phyloP scores from a whole-genome alignment of 2,113 vertebrate genomes.

The human (Homo sapiens) region GRCh38 chr13:107384501-107385000 shows the following conservation, averaged over 20 bases:
- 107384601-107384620: background rate
- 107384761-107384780: background rate
- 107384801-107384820: background rate
- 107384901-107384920: background rate
- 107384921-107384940: background rate
- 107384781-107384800: background rate
- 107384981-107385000: background rate
- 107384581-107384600: background rate
- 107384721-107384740: background rate
- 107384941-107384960: background rate
- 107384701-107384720: background rate
- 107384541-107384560: background rate
- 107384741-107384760: background rate
- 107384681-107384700: background rate
- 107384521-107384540: background rate
- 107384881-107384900: rapidly evolving
- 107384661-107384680: background rate
- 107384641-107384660: background rate
- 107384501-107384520: background rate
- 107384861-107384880: background rate
- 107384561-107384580: background rate
- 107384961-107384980: background rate
- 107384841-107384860: background rate
- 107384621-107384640: background rate
- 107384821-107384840: background rate